A percentile compares a stretch with the other conserved stretches of the same genome.
phyloP scores from a whole-genome alignment of 2,797 vertebrate genomes.

The Spondyliosoma cantharus region DNA sequence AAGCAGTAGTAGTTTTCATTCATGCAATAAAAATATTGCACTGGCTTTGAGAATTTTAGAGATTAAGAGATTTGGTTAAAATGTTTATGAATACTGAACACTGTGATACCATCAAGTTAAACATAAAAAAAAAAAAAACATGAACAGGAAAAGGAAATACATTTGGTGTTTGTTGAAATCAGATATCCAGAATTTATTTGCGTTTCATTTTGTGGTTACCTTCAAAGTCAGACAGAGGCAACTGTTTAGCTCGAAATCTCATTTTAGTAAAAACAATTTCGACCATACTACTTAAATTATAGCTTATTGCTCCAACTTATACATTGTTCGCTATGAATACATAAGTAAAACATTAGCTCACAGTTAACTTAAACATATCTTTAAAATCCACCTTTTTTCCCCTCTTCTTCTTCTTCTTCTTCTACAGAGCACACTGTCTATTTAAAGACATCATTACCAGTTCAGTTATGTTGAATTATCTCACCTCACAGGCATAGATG shows the following conservation, averaged over 20 bases:
- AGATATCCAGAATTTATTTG: neutral
- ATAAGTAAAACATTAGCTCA: slow-evolving; percentile 17
- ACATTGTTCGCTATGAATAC: neutral
- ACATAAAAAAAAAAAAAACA: neutral
- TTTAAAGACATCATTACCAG: slow-evolving; percentile 23
- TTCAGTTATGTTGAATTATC: slow-evolving; percentile 20
- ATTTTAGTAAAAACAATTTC: neutral
- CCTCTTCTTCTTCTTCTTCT: neutral
- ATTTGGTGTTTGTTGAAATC: neutral
- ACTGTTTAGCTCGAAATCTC: slow-evolving; percentile 6
- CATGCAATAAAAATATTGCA: neutral
- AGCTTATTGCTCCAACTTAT: neutral
- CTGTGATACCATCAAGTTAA: neutral
- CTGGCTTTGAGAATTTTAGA: too few relatives aligned
- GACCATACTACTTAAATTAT: neutral
- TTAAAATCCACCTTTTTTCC: too few relatives aligned
- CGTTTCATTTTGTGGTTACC: neutral
- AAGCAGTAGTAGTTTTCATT: neutral
- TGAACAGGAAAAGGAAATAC: neutral
- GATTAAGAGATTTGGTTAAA: neutral
- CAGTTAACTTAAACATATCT: neutral
- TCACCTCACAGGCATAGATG: slow-evolving; percentile 7
- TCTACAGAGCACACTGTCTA: neutral
- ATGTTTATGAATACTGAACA: neutral
- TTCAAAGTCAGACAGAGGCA: slow-evolving; percentile 3